These are phyloP conservation scores for Mus minutoides DNA, from an alignment of 2,797 vertebrate species.

Conservation along the genomic window DNA sequence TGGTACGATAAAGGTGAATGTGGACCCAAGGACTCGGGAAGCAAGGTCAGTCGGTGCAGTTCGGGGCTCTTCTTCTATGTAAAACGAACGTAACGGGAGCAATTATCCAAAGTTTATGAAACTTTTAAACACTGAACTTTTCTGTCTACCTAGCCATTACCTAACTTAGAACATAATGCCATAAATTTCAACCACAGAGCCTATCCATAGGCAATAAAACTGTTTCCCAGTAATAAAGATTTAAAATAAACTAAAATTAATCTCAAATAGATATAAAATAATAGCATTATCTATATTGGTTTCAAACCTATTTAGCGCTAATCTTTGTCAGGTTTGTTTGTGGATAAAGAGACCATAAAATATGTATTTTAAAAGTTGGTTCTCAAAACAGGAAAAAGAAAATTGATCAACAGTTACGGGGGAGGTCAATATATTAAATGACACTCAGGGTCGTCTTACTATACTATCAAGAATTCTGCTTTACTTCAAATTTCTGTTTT, in stretches of 20 bases:
- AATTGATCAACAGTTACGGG: neutral
- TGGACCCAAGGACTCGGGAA: constrained; percentile 99
- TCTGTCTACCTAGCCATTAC: constrained; percentile 22
- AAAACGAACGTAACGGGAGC: constrained; percentile 87
- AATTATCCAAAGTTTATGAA: constrained; percentile 82
- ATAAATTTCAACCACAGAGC: constrained; percentile 20
- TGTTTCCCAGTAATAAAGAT: constrained; percentile 58
- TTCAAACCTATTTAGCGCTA: constrained; percentile 70
- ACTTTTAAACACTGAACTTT: constrained; percentile 78
- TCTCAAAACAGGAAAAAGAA: constrained; percentile 32
- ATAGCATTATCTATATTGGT: neutral
- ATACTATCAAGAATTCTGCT: constrained; percentile 38
- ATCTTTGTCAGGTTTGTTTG: neutral
- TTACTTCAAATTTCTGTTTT: constrained; percentile 81
- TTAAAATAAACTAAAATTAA: constrained; percentile 62
- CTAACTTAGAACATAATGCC: constrained; percentile 8
- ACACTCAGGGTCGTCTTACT: constrained; percentile 26
- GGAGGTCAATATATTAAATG: constrained; percentile 54
- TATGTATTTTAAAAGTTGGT: constrained; percentile 30
- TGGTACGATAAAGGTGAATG: constrained; percentile 99
- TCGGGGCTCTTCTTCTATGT: constrained; percentile 91
- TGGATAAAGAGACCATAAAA: constrained; percentile 33
- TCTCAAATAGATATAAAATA: neutral
- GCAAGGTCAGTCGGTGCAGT: constrained; percentile 99
- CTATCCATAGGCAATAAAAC: constrained; percentile 32